These are phyloP conservation scores for Halictus ligatus DNA, from an alignment of 2,888 invertebrate genomes.

Conservation along the genomic window DNA sequence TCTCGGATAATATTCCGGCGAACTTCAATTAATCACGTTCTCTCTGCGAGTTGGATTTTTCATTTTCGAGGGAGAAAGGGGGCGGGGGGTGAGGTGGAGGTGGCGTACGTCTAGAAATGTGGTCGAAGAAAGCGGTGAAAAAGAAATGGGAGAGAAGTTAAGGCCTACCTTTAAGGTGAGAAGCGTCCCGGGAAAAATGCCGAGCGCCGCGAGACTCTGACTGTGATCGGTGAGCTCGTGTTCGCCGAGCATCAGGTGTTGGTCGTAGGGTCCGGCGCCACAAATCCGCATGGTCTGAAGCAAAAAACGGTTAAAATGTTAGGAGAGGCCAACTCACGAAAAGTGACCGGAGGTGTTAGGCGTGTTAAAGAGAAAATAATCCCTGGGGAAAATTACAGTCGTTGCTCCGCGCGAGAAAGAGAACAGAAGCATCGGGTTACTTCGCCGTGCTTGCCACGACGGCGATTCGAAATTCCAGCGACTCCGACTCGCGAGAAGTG, in stretches of 20 bases:
- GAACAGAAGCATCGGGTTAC: background rate
- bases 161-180: slow-evolving; percentile 80
- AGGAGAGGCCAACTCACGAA: slow-evolving; percentile 1
- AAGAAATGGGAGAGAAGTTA: background rate
- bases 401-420: background rate
- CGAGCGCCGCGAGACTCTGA: slow-evolving; percentile 79
- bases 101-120: background rate
- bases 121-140: background rate
- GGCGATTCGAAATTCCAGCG: background rate
- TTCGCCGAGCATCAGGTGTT: slow-evolving; percentile 80
- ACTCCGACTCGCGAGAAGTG: background rate
- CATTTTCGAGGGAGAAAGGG: background rate
- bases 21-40: background rate
- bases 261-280: slow-evolving; percentile 80
- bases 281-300: slow-evolving; percentile 81
- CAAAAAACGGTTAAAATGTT: slow-evolving; percentile 30
- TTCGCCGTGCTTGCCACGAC: no score
- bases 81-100: no score
- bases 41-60: background rate
- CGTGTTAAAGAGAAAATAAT: background rate
- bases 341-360: background rate
- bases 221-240: slow-evolving; percentile 80
- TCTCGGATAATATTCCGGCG: background rate
- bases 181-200: slow-evolving; percentile 80
- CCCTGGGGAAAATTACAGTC: background rate